phyloP scores from a whole-genome alignment of 2,113 vertebrate species.

The Silurus glanis region DNA sequence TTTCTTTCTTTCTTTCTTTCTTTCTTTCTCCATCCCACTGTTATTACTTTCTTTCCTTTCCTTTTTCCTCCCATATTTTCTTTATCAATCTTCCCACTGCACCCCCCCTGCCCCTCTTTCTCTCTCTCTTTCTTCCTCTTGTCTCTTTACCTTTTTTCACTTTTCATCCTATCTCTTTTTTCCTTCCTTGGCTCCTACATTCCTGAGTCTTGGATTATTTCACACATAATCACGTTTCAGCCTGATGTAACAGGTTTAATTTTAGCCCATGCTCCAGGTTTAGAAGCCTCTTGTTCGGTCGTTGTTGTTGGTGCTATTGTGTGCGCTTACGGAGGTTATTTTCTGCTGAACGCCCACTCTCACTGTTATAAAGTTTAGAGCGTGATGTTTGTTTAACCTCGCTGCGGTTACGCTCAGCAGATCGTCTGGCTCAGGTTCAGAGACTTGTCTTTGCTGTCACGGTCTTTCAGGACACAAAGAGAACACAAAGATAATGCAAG shows the following conservation, averaged over 20 bases:
- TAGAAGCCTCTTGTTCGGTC: background rate
- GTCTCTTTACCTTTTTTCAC: background rate
- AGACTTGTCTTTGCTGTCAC: slow-evolving; percentile 25
- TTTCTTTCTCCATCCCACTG: no score
- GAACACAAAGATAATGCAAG: background rate
- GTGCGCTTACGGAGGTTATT: background rate
- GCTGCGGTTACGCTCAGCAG: slow-evolving; percentile 34
- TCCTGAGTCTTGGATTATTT: background rate
- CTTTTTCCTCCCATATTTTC: background rate
- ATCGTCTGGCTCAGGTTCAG: slow-evolving; percentile 44
- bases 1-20: background rate
- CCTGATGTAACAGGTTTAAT: background rate
- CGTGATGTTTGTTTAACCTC: slow-evolving; percentile 38
- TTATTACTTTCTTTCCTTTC: background rate
- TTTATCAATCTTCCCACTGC: background rate
- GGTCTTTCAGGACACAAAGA: slow-evolving; percentile 38
- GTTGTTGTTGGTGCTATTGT: slow-evolving; percentile 34
- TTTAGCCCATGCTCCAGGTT: background rate
- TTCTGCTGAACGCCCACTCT: slow-evolving; percentile 9
- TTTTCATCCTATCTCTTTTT: background rate
- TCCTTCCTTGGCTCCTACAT: background rate
- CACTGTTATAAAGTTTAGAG: slow-evolving; percentile 2
- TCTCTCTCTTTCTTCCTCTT: background rate
- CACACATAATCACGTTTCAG: background rate
- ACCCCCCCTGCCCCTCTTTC: background rate